Percentiles rank a stretch among this genome's conserved stretches.
Conservation (phyloP, 2,797 vertebrate species). For the Epinephelus malabaricus region DNA sequence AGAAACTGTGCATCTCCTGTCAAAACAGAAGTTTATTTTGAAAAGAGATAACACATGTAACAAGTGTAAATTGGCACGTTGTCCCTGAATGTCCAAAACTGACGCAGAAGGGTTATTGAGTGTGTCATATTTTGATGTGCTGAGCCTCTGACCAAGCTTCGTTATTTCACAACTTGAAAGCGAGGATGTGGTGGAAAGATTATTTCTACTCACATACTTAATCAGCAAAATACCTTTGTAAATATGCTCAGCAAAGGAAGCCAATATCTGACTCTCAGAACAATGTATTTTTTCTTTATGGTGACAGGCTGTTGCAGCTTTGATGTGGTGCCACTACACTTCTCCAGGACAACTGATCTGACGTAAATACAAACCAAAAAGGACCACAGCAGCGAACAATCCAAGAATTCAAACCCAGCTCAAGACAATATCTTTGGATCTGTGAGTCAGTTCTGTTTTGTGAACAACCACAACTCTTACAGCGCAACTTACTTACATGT, state of each 20-base stretch:
- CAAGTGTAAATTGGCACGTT: no score
- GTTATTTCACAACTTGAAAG: no score
- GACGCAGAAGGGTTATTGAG: no score
- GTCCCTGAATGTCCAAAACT: no score
- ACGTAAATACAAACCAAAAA: conserved; percentile 2
- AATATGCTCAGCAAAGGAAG: background rate
- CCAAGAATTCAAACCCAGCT: conserved; percentile 2
- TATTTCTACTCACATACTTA: background rate
- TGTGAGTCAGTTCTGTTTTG: conserved; percentile 12
- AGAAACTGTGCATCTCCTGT: no score
- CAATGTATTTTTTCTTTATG: conserved; percentile 10
- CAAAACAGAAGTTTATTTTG: no score
- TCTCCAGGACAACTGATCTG: conserved; percentile 25
- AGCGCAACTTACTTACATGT: background rate
- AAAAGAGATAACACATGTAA: no score
- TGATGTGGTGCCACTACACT: conserved; percentile 13
- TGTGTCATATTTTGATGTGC: no score
- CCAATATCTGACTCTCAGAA: background rate
- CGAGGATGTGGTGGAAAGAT: background rate
- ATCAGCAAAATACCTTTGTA: background rate
- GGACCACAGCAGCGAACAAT: conserved; percentile 12
- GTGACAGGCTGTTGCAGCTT: conserved; percentile 17
- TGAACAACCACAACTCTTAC: conserved; percentile 8
- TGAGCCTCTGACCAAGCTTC: no score
- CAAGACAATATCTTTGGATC: conserved; percentile 19